Evolutionary conservation across 2,888 invertebrate species (phyloP).

Genomic region (Baronia brevicornis): DNA sequence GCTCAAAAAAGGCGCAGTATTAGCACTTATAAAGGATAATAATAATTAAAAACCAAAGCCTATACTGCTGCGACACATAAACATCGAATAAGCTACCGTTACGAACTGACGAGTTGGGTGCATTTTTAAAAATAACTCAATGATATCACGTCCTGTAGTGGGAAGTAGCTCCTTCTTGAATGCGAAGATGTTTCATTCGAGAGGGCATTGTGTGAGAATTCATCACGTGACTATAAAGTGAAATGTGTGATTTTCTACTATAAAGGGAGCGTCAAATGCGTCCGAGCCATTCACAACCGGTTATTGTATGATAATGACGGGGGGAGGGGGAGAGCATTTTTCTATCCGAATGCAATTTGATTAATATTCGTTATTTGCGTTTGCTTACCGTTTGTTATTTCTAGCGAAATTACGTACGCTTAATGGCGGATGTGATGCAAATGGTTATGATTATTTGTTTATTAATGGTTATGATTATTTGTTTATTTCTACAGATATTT

Average conservation of each 20-base stretch:
- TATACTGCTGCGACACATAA: no score
- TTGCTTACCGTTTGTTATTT: slow-evolving; percentile 23
- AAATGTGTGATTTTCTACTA: slow-evolving; percentile 31
- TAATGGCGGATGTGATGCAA: no score
- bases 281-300: slow-evolving; percentile 47
- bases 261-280: not conserved
- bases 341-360: slow-evolving; percentile 28
- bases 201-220: slow-evolving; percentile 37
- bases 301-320: slow-evolving; percentile 67
- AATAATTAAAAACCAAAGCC: no score
- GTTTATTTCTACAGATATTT: no score
- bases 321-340: slow-evolving; percentile 48
- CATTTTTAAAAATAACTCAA: no score
- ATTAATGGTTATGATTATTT: slow-evolving; percentile 2
- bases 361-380: slow-evolving; percentile 31
- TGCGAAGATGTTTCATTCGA: not conserved
- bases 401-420: slow-evolving; percentile 14
- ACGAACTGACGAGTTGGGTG: no score
- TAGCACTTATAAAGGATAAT: no score
- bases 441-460: slow-evolving; percentile 15
- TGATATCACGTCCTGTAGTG: no score
- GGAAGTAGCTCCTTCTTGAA: slow-evolving; percentile 1
- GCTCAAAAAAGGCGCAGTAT: no score
- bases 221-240: slow-evolving; percentile 48
- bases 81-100: no score